Percentiles rank a stretch among this genome's conserved stretches.
Evolutionary conservation across 2,888 invertebrate species (phyloP).

Genomic region (Dynastes hyllus): DNA sequence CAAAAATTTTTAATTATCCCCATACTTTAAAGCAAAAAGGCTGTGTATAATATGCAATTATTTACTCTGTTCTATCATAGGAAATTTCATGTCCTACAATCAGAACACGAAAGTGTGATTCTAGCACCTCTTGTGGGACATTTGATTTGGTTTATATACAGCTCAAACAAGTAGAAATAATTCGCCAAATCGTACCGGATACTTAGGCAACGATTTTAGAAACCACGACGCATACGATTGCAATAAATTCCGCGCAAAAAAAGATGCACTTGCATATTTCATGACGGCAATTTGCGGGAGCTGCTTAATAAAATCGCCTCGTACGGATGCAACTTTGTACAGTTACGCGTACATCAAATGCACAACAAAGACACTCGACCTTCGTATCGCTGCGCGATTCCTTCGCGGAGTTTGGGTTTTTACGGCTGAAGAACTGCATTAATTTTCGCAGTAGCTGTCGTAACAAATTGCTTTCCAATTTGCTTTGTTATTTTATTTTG

Average conservation of each 20-base stretch:
- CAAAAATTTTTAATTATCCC: too few relatives aligned
- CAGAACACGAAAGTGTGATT: slow-evolving; percentile 8
- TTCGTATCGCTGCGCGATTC: background rate
- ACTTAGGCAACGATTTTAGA: background rate
- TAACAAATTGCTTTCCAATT: too few relatives aligned
- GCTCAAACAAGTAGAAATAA: background rate
- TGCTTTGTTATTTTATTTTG: too few relatives aligned
- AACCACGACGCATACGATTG: slow-evolving; percentile 10
- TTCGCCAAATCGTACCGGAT: background rate
- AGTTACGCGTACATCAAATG: slow-evolving; percentile 24
- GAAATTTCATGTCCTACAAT: background rate
- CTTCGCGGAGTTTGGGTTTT: background rate
- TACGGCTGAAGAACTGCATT: slow-evolving; percentile 3
- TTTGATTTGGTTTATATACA: background rate
- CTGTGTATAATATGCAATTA: background rate
- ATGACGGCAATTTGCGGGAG: slow-evolving; percentile 18
- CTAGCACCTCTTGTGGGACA: background rate
- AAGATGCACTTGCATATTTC: slow-evolving; percentile 32
- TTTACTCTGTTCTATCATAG: background rate
- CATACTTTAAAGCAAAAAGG: too few relatives aligned
- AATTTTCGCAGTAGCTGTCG: background rate
- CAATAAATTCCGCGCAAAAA: slow-evolving; percentile 9
- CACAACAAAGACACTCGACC: background rate
- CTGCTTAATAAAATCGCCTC: slow-evolving; percentile 23
- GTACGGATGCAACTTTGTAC: slow-evolving; percentile 22